Conservation (phyloP, 2,113 vertebrate species). For the Chrysochloris asiatica region DNA sequence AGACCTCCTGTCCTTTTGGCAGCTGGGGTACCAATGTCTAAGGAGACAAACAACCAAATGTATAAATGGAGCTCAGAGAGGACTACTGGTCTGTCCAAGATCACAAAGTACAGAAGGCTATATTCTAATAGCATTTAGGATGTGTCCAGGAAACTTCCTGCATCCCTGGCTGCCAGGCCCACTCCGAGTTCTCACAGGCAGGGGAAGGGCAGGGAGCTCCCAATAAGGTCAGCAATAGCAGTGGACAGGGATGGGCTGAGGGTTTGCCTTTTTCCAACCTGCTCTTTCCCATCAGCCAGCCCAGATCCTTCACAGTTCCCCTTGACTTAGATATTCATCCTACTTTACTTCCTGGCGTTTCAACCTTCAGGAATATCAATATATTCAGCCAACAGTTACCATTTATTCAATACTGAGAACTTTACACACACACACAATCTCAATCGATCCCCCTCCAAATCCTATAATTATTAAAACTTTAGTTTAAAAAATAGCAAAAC, state of each 20-base stretch:
- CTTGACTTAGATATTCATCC: not conserved
- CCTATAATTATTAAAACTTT: not conserved
- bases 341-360: not conserved
- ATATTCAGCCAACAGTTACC: not conserved
- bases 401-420: not conserved
- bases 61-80: not conserved
- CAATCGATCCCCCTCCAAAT: not conserved
- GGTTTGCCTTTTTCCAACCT: not conserved
- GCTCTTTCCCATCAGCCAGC: not conserved
- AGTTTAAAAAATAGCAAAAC: slow-evolving; percentile 4
- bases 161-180: too few relatives aligned
- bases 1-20: not conserved
- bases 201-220: not conserved
- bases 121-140: not conserved
- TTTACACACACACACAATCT: not conserved
- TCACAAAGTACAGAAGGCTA: not conserved
- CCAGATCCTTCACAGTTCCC: too few relatives aligned
- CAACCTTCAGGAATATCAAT: not conserved
- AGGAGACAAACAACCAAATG: not conserved
- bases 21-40: not conserved
- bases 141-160: too few relatives aligned
- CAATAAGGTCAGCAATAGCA: not conserved
- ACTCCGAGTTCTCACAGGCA: too few relatives aligned
- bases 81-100: not conserved
- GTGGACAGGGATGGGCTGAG: not conserved